Evolutionary conservation across 2,888 invertebrate genomes (phyloP).

Genomic region (Sarcophaga carnaria): DNA sequence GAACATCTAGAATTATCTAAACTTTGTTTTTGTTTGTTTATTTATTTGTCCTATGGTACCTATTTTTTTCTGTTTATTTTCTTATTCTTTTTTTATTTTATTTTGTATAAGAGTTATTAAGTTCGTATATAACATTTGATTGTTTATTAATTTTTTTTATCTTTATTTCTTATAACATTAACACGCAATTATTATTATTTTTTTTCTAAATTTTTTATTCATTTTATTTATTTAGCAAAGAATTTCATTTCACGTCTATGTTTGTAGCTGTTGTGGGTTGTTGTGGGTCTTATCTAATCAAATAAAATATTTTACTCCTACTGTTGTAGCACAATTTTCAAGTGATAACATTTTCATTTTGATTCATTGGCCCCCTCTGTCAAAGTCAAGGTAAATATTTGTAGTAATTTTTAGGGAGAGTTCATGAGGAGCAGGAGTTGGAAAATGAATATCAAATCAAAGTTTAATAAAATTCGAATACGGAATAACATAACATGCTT

Average conservation of each 20-base stretch:
- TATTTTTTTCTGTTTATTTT: no score
- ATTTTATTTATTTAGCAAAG: not conserved
- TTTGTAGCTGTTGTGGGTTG: not conserved
- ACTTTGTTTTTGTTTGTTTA: no score
- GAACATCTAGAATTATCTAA: slow-evolving; percentile 27
- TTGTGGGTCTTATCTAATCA: slow-evolving; percentile 18
- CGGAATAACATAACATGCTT: no score
- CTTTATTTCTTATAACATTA: slow-evolving; percentile 20
- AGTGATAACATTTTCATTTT: no score
- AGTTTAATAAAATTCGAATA: no score
- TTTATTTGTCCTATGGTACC: no score
- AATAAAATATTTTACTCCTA: not conserved
- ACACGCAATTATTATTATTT: no score
- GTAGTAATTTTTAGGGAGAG: not conserved
- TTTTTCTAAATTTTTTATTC: not conserved
- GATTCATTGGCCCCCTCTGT: not conserved
- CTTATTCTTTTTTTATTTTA: no score
- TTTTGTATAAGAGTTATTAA: not conserved
- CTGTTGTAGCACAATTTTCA: not conserved
- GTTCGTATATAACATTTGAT: not conserved
- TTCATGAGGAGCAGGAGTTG: no score
- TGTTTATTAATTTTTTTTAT: slow-evolving; percentile 21
- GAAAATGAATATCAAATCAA: no score
- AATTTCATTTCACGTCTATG: not conserved
- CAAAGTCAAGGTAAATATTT: slow-evolving; percentile 33